phyloP scores from a whole-genome alignment of 2,888 invertebrate species.

The Phalangium opilio region DNA sequence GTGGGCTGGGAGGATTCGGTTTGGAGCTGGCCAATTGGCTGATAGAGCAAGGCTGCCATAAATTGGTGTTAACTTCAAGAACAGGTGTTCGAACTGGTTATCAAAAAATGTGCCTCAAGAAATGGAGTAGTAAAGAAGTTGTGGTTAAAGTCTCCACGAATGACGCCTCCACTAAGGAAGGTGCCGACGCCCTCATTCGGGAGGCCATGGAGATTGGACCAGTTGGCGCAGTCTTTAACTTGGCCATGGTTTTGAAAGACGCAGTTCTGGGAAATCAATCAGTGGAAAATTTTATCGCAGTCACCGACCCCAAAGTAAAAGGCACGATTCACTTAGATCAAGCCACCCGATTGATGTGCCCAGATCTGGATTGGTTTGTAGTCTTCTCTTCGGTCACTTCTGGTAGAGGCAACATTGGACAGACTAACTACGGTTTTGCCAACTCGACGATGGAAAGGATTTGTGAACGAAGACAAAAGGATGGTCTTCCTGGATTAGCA shows the following conservation, averaged over 20 bases:
- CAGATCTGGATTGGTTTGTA: slow-evolving; percentile 74
- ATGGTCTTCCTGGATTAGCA: slow-evolving; percentile 71
- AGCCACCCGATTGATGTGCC: slow-evolving; percentile 58
- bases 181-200: slow-evolving; percentile 51
- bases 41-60: slow-evolving; percentile 65
- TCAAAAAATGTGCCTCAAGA: slow-evolving; percentile 66
- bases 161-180: slow-evolving; percentile 51
- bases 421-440: slow-evolving; percentile 89
- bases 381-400: slow-evolving; percentile 92
- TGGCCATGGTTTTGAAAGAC: slow-evolving; percentile 68
- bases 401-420: slow-evolving; percentile 91
- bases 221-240: slow-evolving; percentile 79
- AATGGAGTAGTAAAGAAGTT: slow-evolving; percentile 45
- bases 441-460: slow-evolving; percentile 96
- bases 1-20: slow-evolving; percentile 92
- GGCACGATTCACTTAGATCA: slow-evolving; percentile 68
- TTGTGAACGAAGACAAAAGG: slow-evolving; percentile 64
- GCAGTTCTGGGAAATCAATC: slow-evolving; percentile 73
- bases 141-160: slow-evolving; percentile 49
- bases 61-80: slow-evolving; percentile 71
- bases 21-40: slow-evolving; percentile 85
- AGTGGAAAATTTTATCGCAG: slow-evolving; percentile 59
- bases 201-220: slow-evolving; percentile 50
- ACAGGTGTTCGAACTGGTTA: slow-evolving; percentile 82
- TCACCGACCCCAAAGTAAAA: slow-evolving; percentile 67